phyloP scores from a whole-genome alignment of 2,888 invertebrate species.

The Nephrocerus scutellatus region DNA sequence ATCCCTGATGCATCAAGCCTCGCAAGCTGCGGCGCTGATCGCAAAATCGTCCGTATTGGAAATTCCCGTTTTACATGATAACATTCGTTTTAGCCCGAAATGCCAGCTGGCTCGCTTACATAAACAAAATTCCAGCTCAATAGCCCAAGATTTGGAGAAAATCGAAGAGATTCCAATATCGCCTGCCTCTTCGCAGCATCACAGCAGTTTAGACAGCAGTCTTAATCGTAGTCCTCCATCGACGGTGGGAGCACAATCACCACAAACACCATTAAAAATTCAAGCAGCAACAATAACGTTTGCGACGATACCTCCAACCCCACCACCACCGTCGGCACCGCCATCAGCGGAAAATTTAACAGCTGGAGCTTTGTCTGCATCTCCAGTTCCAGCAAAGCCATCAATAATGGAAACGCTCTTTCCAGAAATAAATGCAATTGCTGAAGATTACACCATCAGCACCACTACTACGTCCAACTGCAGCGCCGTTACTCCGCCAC shows the following conservation, averaged over 20 bases:
- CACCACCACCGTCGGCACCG: constrained; percentile 32
- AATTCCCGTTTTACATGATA: constrained; percentile 44
- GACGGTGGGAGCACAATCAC: constrained; percentile 34
- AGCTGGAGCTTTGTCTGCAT: constrained; percentile 34
- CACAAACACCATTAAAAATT: constrained; percentile 25
- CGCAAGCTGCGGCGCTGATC: constrained; percentile 28
- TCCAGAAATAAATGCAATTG: constrained; percentile 17
- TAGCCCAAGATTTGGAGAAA: constrained; percentile 61
- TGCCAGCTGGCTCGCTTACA: constrained; percentile 47
- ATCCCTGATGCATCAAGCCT: constrained; percentile 33
- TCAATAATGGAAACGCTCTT: constrained; percentile 14
- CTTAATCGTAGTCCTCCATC: constrained; percentile 45
- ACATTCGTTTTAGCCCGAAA: constrained; percentile 39
- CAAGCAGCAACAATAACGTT: constrained; percentile 7
- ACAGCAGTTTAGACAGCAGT: constrained; percentile 44
- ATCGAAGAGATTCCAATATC: constrained; percentile 61
- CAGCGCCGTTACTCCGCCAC: constrained; percentile 15
- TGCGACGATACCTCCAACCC: constrained; percentile 9
- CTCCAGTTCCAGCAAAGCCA: constrained; percentile 16
- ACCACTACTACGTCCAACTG: constrained; percentile 24
- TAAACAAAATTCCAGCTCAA: constrained; percentile 63
- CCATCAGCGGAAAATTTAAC: constrained; percentile 40
- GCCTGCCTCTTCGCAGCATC: constrained; percentile 47
- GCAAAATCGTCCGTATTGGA: constrained; percentile 37
- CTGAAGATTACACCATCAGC: constrained; percentile 23